Evolutionary conservation across 2,113 vertebrate genomes (phyloP).

Genomic region (Athene noctua): DNA sequence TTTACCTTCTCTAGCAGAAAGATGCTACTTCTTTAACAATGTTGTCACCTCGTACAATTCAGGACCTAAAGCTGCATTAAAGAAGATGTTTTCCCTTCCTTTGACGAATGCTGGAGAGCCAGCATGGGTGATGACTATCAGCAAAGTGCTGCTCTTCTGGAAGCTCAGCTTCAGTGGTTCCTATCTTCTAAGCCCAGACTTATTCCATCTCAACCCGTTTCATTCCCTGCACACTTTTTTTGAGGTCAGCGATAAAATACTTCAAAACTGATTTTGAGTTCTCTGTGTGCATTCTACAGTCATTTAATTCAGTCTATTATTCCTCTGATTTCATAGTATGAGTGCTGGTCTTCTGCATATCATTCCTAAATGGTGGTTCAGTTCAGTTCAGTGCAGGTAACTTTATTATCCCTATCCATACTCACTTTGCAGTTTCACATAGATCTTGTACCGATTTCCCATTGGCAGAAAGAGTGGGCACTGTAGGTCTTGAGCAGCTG

Average conservation of each 20-base stretch:
- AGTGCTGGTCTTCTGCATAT: neutral
- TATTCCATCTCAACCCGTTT: neutral
- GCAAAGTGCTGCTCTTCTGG: neutral
- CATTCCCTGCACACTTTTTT: neutral
- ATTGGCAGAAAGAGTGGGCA: neutral
- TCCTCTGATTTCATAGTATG: neutral
- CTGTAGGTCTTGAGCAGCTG: neutral
- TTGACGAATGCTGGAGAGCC: neutral
- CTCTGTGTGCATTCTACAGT: neutral
- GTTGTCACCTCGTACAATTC: neutral
- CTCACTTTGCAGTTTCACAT: neutral
- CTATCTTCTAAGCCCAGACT: neutral
- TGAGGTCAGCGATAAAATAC: neutral
- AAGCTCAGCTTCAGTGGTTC: neutral
- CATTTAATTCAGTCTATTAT: neutral
- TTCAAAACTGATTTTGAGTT: neutral
- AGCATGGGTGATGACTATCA: rapidly evolving
- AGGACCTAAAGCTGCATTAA: neutral
- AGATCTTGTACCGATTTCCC: neutral
- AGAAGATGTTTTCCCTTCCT: neutral
- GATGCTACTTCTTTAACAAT: neutral
- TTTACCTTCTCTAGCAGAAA: neutral
- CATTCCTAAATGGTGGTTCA: neutral
- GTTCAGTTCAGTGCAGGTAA: neutral
- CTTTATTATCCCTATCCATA: neutral